Base-by-base conservation (phyloP, 2,113 vertebrate genomes). In the Caranx melampygus region DNA sequence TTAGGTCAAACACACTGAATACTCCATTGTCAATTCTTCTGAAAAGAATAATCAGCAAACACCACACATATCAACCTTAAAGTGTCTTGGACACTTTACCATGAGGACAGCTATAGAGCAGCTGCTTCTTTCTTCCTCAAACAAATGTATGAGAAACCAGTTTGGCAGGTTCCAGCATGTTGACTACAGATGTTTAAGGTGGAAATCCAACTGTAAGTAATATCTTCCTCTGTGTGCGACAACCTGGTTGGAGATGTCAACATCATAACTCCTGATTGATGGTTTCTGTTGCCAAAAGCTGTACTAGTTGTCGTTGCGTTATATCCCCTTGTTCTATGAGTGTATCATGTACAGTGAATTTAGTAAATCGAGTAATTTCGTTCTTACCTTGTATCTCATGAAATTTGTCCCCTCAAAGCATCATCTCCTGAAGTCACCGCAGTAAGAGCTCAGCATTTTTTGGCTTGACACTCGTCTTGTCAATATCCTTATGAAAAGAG, bases 341-440 rank as follows among this genome's bases (percentile, higher is more conserved):
- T 13, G 18, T 52, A n/a, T n/a, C 16, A 44, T 26, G 26, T 2
- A 66, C 9, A 66, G 13, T 26, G 12, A 78, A 75, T 31, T 26
- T 26, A 26, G 2, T n/a, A 60, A 72, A 51, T 21, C 72, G 55
- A 71, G 40, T 18, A 0, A 42, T 44, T 59, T 55, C 14, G 33
- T 21, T 66, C 79, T 88, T 92, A 91, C 89, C 89, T 87, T 86
- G 26, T 59, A 33, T 55, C 6, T 72, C 58, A 49, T 59, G 10
- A 60, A 62, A n/a, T 55, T 51, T 42, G 40, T 81, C 44, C 26
- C 54, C 64, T 89, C 84, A 89, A 55, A 78, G 45, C 81, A 84
- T 94, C 89, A 91, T 89, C 86, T 90, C 66, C 71, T 77, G 66
- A 68, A 75, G 79, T 73, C 31, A 21, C 82, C 62, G 14, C 57